A percentile compares a stretch with the other conserved stretches of the same genome.
These are phyloP conservation scores for Yponomeuta sedellus DNA, from an alignment of 2,888 invertebrate species.

Conservation along the genomic window DNA sequence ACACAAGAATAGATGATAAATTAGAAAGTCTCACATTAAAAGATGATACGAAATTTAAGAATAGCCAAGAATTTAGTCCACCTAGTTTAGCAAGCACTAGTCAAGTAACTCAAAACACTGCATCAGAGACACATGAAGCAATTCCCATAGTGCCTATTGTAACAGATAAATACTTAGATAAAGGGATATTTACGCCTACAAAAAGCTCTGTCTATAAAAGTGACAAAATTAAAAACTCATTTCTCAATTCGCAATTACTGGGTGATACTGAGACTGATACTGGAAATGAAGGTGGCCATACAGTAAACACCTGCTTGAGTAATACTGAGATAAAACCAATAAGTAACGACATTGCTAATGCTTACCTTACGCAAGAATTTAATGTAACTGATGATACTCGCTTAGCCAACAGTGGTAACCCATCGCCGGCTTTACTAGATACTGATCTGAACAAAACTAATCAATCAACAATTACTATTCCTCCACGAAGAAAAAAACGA, in stretches of 20 bases:
- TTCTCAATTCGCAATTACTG: conserved; percentile 61
- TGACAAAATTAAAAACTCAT: conserved; percentile 58
- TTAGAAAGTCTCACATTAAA: conserved; percentile 53
- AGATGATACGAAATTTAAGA: conserved; percentile 44
- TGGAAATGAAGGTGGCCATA: conserved; percentile 19
- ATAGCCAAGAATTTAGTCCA: conserved; percentile 41
- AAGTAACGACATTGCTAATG: conserved; percentile 20
- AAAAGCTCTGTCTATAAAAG: conserved; percentile 49
- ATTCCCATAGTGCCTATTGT: background rate
- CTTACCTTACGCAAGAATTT: conserved; percentile 35
- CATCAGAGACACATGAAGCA: conserved; percentile 7
- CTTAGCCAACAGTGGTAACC: conserved; percentile 45
- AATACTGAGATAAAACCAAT: background rate
- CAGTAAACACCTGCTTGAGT: background rate
- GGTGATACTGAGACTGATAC: conserved; percentile 26
- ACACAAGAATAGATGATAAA: conserved; percentile 49
- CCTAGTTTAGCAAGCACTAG: conserved; percentile 8
- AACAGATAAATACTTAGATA: background rate
- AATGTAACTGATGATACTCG: conserved; percentile 64
- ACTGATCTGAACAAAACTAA: conserved; percentile 33
- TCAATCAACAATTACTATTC: conserved; percentile 53
- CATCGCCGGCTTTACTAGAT: conserved; percentile 25
- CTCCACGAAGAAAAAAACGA: conserved; percentile 63
- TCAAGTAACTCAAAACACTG: conserved; percentile 11
- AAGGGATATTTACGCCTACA: conserved; percentile 24